These are phyloP conservation scores for Hylyphantes graminicola DNA, from an alignment of 1,140 invertebrate genomes.

Conservation along the genomic window DNA sequence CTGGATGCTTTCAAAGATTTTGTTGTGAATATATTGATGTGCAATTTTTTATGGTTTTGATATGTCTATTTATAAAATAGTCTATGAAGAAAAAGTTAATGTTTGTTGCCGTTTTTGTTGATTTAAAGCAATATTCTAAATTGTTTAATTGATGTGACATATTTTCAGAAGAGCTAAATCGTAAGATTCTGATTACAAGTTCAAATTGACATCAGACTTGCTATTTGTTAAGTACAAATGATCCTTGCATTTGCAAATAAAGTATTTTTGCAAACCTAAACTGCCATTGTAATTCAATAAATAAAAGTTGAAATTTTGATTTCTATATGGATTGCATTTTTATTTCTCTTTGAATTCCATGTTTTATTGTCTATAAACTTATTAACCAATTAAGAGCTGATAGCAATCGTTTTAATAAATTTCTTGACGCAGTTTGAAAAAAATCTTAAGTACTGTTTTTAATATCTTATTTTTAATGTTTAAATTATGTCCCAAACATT, in stretches of 20 bases:
- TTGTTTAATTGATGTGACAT: background rate
- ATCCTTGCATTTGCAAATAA: conserved; percentile 51
- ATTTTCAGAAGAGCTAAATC: background rate
- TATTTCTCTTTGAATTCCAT: too few relatives aligned
- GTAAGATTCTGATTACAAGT: conserved; percentile 2
- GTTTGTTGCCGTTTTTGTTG: background rate
- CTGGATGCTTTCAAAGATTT: background rate
- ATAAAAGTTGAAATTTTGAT: too few relatives aligned
- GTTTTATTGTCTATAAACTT: too few relatives aligned
- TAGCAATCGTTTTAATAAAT: too few relatives aligned
- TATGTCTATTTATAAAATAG: background rate
- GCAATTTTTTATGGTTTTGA: background rate
- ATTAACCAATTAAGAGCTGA: too few relatives aligned
- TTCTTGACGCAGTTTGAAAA: too few relatives aligned
- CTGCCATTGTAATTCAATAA: conserved; percentile 20
- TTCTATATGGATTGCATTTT: too few relatives aligned
- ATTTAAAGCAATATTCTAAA: background rate
- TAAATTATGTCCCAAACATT: too few relatives aligned
- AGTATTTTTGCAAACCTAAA: conserved; percentile 43
- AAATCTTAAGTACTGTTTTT: too few relatives aligned
- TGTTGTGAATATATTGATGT: background rate
- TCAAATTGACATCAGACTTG: conserved; percentile 6
- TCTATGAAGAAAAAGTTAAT: background rate
- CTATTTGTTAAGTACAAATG: conserved; percentile 35
- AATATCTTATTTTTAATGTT: too few relatives aligned